Percentiles rank a stretch among this genome's conserved stretches.
These are phyloP conservation scores for Prochilodus magdalenae DNA, from an alignment of 2,113 vertebrate genomes.

Conservation along the genomic window DNA sequence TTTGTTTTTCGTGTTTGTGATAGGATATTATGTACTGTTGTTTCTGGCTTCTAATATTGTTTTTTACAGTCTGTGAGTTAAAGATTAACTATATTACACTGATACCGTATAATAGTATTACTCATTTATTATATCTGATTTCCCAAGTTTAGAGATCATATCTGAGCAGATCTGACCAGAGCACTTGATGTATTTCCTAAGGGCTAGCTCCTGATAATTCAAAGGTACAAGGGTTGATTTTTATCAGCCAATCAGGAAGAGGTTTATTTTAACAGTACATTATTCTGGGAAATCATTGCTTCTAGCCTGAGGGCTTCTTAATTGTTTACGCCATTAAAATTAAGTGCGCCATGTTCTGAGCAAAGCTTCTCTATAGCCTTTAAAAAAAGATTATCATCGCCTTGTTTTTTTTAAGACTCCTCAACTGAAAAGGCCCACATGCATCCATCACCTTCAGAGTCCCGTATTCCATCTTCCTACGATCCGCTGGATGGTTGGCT, in stretches of 20 bases:
- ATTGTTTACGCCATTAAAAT: not conserved
- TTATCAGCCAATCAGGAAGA: not conserved
- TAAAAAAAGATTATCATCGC: not conserved
- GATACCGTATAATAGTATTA: not conserved
- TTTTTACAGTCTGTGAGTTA: not conserved
- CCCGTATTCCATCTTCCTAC: slow-evolving; percentile 19
- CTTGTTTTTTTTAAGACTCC: not conserved
- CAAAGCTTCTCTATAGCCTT: not conserved
- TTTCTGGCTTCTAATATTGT: not conserved
- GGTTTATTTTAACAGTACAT: not conserved
- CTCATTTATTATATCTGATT: too few species aligned
- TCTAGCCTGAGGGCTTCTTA: not conserved
- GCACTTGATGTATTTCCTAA: too few species aligned
- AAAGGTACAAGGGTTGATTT: not conserved
- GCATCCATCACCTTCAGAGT: not conserved
- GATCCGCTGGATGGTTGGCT: slow-evolving; percentile 24
- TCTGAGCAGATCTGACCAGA: not conserved
- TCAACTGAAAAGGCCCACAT: not conserved
- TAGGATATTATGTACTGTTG: not conserved
- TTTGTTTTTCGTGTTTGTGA: not conserved
- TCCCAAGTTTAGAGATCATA: not conserved
- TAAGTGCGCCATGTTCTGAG: not conserved
- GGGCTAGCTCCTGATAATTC: too few species aligned
- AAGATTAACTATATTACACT: not conserved
- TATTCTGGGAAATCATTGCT: not conserved